Percentiles rank a stretch among this genome's conserved stretches.
Conservation (phyloP, 2,888 invertebrate species). For the Hydrotaea cyrtoneurina region DNA sequence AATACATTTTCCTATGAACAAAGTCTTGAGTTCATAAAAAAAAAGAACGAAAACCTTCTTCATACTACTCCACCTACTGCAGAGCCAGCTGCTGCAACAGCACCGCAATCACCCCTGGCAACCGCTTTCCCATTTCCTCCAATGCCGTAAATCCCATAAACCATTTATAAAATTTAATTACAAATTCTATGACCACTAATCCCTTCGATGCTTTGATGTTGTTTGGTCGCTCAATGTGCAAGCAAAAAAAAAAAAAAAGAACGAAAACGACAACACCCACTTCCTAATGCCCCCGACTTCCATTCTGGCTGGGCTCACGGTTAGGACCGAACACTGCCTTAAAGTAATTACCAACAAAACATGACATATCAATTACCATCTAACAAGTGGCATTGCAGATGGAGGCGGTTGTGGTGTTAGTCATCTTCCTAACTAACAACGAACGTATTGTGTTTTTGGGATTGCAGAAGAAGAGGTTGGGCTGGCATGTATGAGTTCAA, state of each 20-base stretch:
- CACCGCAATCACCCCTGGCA: too few relatives aligned
- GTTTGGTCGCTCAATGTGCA: slow-evolving; percentile 5
- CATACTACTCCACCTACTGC: too few relatives aligned
- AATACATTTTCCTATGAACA: too few relatives aligned
- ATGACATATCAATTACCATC: slow-evolving; percentile 49
- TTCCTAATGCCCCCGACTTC: not conserved
- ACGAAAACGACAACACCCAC: not conserved
- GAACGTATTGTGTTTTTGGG: not conserved
- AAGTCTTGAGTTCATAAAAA: too few relatives aligned
- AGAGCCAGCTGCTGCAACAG: too few relatives aligned
- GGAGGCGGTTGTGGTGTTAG: not conserved
- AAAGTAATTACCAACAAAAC: slow-evolving; percentile 37
- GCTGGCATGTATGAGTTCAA: not conserved
- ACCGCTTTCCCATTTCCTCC: not conserved
- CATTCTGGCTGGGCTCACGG: not conserved
- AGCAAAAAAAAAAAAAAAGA: too few relatives aligned
- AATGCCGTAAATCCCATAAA: slow-evolving; percentile 39
- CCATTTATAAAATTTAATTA: slow-evolving; percentile 51
- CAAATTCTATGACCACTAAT: slow-evolving; percentile 50
- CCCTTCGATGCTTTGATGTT: slow-evolving; percentile 43
- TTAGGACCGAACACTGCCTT: not conserved
- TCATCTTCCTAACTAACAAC: not conserved
- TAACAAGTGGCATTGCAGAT: slow-evolving; percentile 13
- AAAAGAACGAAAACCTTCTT: too few relatives aligned
- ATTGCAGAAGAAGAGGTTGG: not conserved